Evolutionary conservation across 2,888 invertebrate genomes (phyloP), one percentile per base, ranked within the genome.

Genomic region (Horisme vitalbata): DNA sequence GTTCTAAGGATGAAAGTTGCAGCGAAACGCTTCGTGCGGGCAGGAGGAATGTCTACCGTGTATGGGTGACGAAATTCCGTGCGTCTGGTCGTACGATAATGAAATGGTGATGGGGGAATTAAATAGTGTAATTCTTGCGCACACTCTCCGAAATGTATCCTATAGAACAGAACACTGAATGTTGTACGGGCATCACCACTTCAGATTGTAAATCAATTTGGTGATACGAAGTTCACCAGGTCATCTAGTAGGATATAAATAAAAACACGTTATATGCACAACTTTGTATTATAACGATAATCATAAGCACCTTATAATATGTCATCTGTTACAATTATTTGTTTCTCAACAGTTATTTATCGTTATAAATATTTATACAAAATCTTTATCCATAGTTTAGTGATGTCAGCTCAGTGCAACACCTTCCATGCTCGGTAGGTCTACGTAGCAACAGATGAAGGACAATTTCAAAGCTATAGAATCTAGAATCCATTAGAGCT

Each of bases 281-380:
- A 88, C 86, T 86, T 88, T 88, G 85, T 88, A 89, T 87, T 87
- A 85, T 89, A 89, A 88, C 88, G 86, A 87, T 88, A 86, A 79
- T 86, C 83, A 86, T 86, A 89, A 89, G 89, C 88, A 89, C 89
- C 89, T 88, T 88, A 88, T 77, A 84, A 83, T 85, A 85, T 85
- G 84, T 87, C 81, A 73, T 85, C 82, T 85, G 83, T 86, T 87
- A 87, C 81, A 84, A 81, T 84, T 82, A 77, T 79, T 73, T 82
- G 71, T 81, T 58, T 80, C 75, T 82, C 79, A 88, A 88, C 88
- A 85, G 79, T 87, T 84, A 85, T 75, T 79, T 85, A 83, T 75
- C 80, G 80, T 84, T 84, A 85, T 78, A 85, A 85, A 87, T 82
- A 87, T 86, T 85, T 83, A 85, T 86, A 88, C 86, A 88, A 88